These are phyloP conservation scores for Ibycter americanus DNA, from an alignment of 2,797 vertebrate species.

Conservation along the genomic window DNA sequence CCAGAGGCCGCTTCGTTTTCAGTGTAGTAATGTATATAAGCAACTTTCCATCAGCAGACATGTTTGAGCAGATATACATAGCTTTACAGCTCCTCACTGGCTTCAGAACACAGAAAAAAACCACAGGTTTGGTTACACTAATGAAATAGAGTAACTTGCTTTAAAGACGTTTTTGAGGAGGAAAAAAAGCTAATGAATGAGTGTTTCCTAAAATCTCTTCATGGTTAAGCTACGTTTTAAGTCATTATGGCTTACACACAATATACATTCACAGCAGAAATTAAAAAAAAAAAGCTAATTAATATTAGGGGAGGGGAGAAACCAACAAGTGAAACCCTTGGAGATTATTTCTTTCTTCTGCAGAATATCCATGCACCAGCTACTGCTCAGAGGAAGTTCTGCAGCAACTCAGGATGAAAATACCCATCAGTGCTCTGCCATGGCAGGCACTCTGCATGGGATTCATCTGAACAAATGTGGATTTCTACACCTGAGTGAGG, in stretches of 20 bases:
- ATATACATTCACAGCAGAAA: not conserved
- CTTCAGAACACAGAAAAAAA: not conserved
- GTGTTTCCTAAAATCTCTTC: not conserved
- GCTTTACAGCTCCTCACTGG: not conserved
- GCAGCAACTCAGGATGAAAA: not conserved
- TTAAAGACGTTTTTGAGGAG: constrained; percentile 2
- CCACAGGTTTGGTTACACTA: not conserved
- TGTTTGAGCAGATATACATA: not conserved
- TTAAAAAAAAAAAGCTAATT: not conserved
- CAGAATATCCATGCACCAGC: not conserved
- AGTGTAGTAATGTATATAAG: not conserved
- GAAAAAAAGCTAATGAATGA: not conserved
- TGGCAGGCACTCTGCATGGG: not conserved
- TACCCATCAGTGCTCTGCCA: not conserved
- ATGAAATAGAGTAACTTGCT: constrained; percentile 5
- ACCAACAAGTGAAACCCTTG: not conserved
- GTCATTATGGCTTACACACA: not conserved
- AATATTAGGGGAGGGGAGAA: not conserved
- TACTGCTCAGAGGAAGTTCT: not conserved
- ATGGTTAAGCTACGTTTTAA: not conserved
- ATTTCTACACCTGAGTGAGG: not conserved
- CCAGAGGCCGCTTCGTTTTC: not conserved
- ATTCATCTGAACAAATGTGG: not conserved
- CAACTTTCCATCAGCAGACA: not conserved
- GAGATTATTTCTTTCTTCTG: not conserved